Evolutionary conservation across 1,140 invertebrate species (phyloP).

Genomic region (Zaprionus vittiger): DNA sequence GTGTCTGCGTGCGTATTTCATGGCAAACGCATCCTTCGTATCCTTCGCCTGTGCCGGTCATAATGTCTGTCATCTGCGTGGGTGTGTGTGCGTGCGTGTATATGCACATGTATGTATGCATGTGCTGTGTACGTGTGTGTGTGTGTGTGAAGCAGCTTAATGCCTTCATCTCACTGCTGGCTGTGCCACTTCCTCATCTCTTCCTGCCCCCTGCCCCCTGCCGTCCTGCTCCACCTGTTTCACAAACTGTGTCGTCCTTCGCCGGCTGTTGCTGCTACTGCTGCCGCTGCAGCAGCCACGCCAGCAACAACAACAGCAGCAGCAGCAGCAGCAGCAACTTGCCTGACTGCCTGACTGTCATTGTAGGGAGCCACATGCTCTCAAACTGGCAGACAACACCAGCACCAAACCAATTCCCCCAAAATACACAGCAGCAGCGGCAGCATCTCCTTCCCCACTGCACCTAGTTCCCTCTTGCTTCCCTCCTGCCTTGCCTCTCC

Average conservation of each 20-base stretch:
- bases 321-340: conserved; percentile 27
- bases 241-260: conserved; percentile 53
- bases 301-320: conserved; percentile 17
- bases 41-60: conserved; percentile 68
- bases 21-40: conserved; percentile 78
- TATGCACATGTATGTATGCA: not conserved
- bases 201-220: not conserved
- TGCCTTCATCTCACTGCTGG: conserved; percentile 65
- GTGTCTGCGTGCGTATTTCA: conserved; percentile 56
- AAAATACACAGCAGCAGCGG: conserved; percentile 22
- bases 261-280: conserved; percentile 74
- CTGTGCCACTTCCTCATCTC: conserved; percentile 1
- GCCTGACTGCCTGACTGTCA: conserved; percentile 61
- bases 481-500: not conserved
- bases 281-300: conserved; percentile 36
- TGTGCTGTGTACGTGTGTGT: conserved; percentile 33
- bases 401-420: conserved; percentile 39
- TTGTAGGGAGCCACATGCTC: conserved; percentile 70
- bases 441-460: not conserved
- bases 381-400: conserved; percentile 35
- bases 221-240: conserved; percentile 15
- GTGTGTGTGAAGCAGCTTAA: conserved; percentile 66
- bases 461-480: not conserved
- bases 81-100: conserved; percentile 24
- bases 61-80: conserved; percentile 56